Percentiles rank a stretch among this genome's conserved stretches.
These are phyloP conservation scores for Drosophila stalkeri DNA, from an alignment of 2,888 invertebrate genomes.

Conservation along the genomic window DNA sequence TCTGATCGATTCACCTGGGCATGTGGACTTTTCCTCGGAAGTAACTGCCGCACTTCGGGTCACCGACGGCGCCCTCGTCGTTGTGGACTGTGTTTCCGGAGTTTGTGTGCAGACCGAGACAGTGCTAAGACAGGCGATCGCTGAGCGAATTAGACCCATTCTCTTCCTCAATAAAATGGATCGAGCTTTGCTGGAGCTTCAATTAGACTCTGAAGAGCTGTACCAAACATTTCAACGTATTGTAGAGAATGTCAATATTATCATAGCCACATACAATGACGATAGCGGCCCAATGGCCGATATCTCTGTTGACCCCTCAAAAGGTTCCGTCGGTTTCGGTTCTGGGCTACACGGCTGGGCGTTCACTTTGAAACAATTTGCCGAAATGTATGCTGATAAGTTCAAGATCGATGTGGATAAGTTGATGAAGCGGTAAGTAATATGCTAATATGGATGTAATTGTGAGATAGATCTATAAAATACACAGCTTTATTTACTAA, in stretches of 20 bases:
- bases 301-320: conserved; percentile 98
- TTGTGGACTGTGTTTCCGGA: conserved; percentile 99
- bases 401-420: conserved; percentile 99
- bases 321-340: conserved; percentile 99
- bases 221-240: conserved; percentile 99
- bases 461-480: too few species aligned
- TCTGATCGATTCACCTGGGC: conserved; percentile 99
- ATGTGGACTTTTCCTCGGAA: conserved; percentile 99
- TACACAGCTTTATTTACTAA: too few species aligned
- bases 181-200: conserved; percentile 98
- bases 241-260: conserved; percentile 99
- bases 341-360: conserved; percentile 99
- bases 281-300: conserved; percentile 99
- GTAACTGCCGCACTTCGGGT: conserved; percentile 99
- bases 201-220: conserved; percentile 97
- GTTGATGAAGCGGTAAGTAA: conserved; percentile 93
- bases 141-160: conserved; percentile 99
- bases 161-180: conserved; percentile 99
- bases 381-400: conserved; percentile 99
- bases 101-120: conserved; percentile 99
- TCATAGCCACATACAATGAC: conserved; percentile 99
- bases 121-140: conserved; percentile 99
- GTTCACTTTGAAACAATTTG: conserved; percentile 99
- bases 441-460: too few species aligned
- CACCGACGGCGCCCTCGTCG: conserved; percentile 99